Base-by-base conservation (phyloP, 2,797 vertebrate genomes). In the Scolopax bukidnonensis region DNA sequence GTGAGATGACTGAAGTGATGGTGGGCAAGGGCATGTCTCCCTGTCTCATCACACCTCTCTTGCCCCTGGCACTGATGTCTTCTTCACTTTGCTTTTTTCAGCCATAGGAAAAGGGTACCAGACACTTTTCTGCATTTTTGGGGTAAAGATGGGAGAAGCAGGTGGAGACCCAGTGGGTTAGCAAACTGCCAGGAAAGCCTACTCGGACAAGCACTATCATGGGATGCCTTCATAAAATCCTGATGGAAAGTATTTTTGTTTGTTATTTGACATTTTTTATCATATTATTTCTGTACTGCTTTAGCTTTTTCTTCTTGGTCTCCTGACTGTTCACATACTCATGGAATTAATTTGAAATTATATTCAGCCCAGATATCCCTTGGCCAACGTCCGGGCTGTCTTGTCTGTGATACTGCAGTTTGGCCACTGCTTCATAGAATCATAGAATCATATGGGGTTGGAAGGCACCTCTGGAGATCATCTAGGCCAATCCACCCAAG, bases 161-260 rank as follows among this genome's bases (percentile, higher is more conserved):
- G 1, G 1, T 0, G 1, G 60, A 57, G 7, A 38, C 4, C 13
- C 41, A 27, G 1, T 0, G 21, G n/a, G n/a, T 57, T 33, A 33
- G 56, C 56, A 57, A 21, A n/a, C 33, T 9, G 4, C 56, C 32
- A 57, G 56, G 20, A 18, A 69, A 30, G 8, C 6, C 28, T 85
- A 4, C 14, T 69, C 28, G 50, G 9, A 30, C 19, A 77, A 85
- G 15, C n/a, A 12, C 10, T 15, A 21, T 24, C 36, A 10, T 21
- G 10, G 3, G 14, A 32, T 30, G 28, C 9, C 36, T 81, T 75
- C 48, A 28, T 21, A 63, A 63, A 67, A 12, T 51, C 56, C 43
- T 24, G 10, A 9, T 56, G 28, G 18, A 17, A 61, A 15, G 11
- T 33, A 16, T 61, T 41, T 75, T 61, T 38, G 33, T 41, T 48